Percentiles rank a stretch among this genome's conserved stretches.
Evolutionary conservation across 2,113 vertebrate genomes (phyloP).

Genomic region (Motacilla alba): DNA sequence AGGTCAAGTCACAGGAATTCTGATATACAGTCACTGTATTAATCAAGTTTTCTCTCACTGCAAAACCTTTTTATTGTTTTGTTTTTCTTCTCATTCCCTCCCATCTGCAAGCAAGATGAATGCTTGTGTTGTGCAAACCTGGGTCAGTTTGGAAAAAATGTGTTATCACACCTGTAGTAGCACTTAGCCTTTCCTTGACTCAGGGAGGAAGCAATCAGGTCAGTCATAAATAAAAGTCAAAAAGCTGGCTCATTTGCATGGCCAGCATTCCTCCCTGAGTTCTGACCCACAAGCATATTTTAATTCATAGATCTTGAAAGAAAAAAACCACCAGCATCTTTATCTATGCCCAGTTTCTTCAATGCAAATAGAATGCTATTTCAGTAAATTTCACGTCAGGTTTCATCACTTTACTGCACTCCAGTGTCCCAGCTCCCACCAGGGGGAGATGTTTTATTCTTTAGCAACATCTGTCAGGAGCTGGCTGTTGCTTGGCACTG

Average conservation of each 20-base stretch:
- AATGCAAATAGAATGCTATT: neutral
- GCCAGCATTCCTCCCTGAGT: neutral
- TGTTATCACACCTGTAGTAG: neutral
- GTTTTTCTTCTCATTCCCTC: neutral
- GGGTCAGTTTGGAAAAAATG: neutral
- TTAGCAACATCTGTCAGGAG: neutral
- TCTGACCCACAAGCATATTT: neutral
- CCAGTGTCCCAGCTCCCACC: neutral
- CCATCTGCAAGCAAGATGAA: neutral
- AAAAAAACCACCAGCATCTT: neutral
- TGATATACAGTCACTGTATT: neutral
- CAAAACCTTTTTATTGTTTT: neutral
- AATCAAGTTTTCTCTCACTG: neutral
- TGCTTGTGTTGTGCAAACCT: neutral
- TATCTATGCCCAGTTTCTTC: neutral
- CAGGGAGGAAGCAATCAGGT: neutral
- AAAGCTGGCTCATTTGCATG: neutral
- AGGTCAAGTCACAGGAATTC: neutral
- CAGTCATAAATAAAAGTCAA: neutral
- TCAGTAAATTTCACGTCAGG: neutral
- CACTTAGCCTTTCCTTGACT: neutral
- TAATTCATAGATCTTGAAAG: neutral
- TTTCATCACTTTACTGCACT: neutral
- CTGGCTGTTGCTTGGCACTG: neutral
- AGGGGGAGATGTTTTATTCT: slow-evolving; percentile 53